phyloP scores from a whole-genome alignment of 2,888 invertebrate species.

The Amblyjoppa fuscipennis region DNA sequence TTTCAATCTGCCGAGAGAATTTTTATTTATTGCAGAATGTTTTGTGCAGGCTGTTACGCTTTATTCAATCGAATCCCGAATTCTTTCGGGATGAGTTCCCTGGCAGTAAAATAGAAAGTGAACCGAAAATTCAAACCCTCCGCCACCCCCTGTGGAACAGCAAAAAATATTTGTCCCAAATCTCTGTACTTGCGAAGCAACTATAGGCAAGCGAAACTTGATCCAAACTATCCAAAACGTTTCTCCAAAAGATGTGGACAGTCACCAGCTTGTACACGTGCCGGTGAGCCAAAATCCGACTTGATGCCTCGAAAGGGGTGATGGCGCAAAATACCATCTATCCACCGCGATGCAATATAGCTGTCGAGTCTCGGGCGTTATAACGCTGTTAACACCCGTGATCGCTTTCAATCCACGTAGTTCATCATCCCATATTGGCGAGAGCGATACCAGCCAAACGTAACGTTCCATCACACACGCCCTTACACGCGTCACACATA shows the following conservation, averaged over 20 bases:
- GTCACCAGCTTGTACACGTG: neutral
- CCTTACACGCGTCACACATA: slow-evolving; percentile 15
- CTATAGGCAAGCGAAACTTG: neutral
- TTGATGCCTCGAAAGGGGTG: slow-evolving; percentile 26
- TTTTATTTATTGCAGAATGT: neutral
- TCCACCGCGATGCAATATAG: slow-evolving; percentile 75
- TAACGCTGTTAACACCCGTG: slow-evolving; percentile 84
- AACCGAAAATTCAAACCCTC: too few species aligned
- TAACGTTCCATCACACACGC: slow-evolving; percentile 22
- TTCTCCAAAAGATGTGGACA: neutral
- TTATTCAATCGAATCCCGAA: neutral
- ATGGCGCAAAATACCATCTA: slow-evolving; percentile 74
- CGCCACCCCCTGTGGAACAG: neutral
- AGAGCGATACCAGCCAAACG: slow-evolving; percentile 44
- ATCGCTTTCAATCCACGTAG: slow-evolving; percentile 84
- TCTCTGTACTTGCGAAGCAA: neutral
- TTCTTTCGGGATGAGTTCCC: neutral
- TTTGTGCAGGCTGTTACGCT: neutral
- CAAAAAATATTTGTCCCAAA: neutral
- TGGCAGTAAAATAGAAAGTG: neutral
- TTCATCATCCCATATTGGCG: slow-evolving; percentile 83
- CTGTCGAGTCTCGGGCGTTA: slow-evolving; percentile 74
- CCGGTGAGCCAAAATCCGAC: neutral
- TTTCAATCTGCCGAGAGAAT: neutral
- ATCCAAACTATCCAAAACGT: neutral